Base-by-base conservation (phyloP, 2,888 invertebrate species). In the Harpalus rubripes region DNA sequence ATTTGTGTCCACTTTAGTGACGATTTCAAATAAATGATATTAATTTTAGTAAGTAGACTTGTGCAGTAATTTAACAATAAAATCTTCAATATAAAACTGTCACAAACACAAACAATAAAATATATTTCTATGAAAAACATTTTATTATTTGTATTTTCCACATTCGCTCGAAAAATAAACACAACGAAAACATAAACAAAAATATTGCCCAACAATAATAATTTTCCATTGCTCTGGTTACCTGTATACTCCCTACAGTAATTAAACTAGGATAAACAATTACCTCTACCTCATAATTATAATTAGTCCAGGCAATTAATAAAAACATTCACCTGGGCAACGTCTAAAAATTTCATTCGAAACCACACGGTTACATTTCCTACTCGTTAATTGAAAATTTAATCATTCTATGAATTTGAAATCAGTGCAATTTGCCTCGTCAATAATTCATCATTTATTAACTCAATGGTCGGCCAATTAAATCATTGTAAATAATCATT, bases 351-450 rank as follows among this genome's bases (percentile, higher is more conserved):
- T 68, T 68, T 68, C 68, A 68, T 68, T 8, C 32, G 12, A 44
- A 61, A 61, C 79, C 79, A 10, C 59, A 18, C 16, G 39, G 61
- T 41, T 79, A 78, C 78, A 59, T 78, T 78, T 58, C 78, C 59
- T 26, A 44, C 72, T 1, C 61, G 65, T 5, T 81, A 81, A 81
- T 81, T 81, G 81, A 81, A 63, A 81, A 63, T 81, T 81, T 81
- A 81, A 81, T 81, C 59, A 81, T 18, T 63, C 81, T 63, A 81
- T 63, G 81, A 63, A 81, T 81, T 39, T 78, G 78, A 15, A 78
- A 78, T 59, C 59, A 78, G 58, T 58, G 59, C 56, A 56, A 78
- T 58, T 78, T 78, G 32, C 58, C 56, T 58, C 59, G 26, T 78
- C 58, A 78, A 78, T 78, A 78, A 78, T 78, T 78, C 56, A 78